A percentile compares a stretch with the other conserved stretches of the same genome.
Conservation (phyloP, 2,888 invertebrate genomes). For the Rapana venosa region DNA sequence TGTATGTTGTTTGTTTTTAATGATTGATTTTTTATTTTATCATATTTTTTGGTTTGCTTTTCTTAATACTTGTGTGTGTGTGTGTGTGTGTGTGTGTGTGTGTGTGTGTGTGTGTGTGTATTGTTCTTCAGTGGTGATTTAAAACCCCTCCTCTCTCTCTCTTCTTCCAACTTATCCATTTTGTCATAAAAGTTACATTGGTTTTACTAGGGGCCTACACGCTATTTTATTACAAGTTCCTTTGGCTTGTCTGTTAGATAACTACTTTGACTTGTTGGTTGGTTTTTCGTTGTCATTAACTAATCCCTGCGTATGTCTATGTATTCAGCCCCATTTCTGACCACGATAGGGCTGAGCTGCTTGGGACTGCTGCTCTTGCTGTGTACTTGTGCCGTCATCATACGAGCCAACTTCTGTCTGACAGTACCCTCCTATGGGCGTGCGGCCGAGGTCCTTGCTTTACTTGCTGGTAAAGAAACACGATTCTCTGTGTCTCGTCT, state of each 20-base stretch:
- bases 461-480: not conserved
- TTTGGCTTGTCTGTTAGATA: too few relatives aligned
- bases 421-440: not conserved
- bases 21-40: too few relatives aligned
- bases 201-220: too few relatives aligned
- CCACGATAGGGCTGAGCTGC: not conserved
- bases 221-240: too few relatives aligned
- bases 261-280: not conserved
- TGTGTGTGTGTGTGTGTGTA: not conserved
- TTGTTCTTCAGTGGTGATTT: too few relatives aligned
- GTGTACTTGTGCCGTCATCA: not conserved
- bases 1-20: too few relatives aligned
- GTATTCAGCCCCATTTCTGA: not conserved
- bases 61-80: not conserved
- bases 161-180: too few relatives aligned
- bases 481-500: not conserved
- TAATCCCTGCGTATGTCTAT: not conserved
- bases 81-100: slow-evolving; percentile 6
- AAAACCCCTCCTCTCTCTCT: not conserved
- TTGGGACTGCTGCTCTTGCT: slow-evolving; percentile 10
- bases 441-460: not conserved
- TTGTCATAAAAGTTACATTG: too few relatives aligned
- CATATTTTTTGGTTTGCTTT: not conserved
- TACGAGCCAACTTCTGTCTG: not conserved
- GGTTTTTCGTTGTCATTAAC: not conserved